These are phyloP conservation scores for Rhinoderma darwinii DNA, from an alignment of 2,113 vertebrate genomes.

Conservation along the genomic window DNA sequence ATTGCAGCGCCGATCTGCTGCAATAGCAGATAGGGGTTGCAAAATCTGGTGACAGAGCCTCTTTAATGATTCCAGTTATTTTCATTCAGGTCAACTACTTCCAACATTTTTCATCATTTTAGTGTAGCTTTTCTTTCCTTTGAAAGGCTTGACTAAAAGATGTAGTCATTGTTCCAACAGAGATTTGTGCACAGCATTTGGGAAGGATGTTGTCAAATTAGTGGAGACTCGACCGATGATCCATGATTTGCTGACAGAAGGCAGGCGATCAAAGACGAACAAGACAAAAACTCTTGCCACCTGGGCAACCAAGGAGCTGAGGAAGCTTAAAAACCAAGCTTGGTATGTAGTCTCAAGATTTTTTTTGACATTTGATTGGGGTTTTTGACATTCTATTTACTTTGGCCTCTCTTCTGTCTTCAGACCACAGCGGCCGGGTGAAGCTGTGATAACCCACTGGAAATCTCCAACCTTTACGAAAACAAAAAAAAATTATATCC, in stretches of 20 bases:
- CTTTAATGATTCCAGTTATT: too few species aligned
- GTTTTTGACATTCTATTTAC: constrained; percentile 19
- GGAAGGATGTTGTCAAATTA: constrained; percentile 96
- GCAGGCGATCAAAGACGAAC: constrained; percentile 92
- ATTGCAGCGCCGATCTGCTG: too few species aligned
- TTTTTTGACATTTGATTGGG: not conserved
- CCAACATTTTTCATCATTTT: not conserved
- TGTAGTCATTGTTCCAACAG: constrained; percentile 67
- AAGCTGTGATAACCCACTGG: constrained; percentile 89
- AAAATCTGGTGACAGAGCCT: too few species aligned
- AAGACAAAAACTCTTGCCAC: constrained; percentile 97
- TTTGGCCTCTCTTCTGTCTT: constrained; percentile 55
- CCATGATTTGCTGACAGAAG: constrained; percentile 95
- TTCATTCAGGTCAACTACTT: too few species aligned
- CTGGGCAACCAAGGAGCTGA: constrained; percentile 98
- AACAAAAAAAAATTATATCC: constrained; percentile 68
- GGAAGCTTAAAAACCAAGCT: constrained; percentile 98
- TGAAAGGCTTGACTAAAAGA: not conserved
- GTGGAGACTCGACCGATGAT: constrained; percentile 95
- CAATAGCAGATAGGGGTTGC: too few species aligned
- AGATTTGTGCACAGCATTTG: constrained; percentile 94
- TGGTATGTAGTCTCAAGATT: constrained; percentile 75
- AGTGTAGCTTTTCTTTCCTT: too few species aligned
- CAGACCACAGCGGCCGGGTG: constrained; percentile 79
- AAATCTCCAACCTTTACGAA: constrained; percentile 89